Evolutionary conservation across 2,888 invertebrate genomes (phyloP).

Genomic region (Trachelus iudaicus): DNA sequence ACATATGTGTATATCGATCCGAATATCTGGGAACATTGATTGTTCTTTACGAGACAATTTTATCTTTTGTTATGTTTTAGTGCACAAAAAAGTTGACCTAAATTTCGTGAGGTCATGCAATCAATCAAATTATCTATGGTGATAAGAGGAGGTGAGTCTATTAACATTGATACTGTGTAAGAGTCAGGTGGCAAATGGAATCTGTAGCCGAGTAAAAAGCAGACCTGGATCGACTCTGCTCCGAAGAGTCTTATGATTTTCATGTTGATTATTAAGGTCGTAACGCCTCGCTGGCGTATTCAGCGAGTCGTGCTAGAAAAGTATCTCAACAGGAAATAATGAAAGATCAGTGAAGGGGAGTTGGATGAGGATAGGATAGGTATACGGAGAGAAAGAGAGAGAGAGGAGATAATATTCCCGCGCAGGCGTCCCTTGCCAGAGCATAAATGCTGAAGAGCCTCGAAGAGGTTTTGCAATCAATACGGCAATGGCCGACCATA

Average conservation of each 20-base stretch:
- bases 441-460: background rate
- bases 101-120: background rate
- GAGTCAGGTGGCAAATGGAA: background rate
- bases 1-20: background rate
- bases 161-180: background rate
- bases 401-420: background rate
- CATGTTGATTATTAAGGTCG: background rate
- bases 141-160: background rate
- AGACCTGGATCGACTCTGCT: background rate
- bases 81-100: background rate
- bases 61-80: background rate
- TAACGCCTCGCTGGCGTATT: background rate
- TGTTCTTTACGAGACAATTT: background rate
- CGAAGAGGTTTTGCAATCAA: slow-evolving; percentile 48
- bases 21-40: background rate
- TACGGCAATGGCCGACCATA: slow-evolving; percentile 61
- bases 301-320: background rate
- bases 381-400: background rate
- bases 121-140: background rate
- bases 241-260: background rate
- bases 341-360: background rate
- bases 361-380: background rate
- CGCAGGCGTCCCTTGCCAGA: background rate
- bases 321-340: background rate
- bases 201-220: background rate